Conservation (phyloP, 2,797 vertebrate species). For the Lagorchestes hirsutus region DNA sequence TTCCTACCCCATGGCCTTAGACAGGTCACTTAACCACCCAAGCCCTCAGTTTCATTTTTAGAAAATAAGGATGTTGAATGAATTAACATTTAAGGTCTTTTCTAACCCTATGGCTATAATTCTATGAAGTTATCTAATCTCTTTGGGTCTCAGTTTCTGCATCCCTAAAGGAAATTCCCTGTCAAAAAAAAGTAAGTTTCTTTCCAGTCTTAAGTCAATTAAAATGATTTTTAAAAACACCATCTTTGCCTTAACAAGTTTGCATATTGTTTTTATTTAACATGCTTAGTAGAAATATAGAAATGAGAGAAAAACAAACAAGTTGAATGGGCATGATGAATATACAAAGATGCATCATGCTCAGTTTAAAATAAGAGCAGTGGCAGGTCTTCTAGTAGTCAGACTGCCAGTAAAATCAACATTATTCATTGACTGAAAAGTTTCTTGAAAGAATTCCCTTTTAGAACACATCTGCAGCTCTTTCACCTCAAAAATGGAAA, state of each 20-base stretch:
- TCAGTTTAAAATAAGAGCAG: background rate
- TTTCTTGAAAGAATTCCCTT: slow-evolving; percentile 12
- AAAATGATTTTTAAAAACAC: background rate
- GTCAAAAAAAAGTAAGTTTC: background rate
- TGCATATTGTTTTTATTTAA: slow-evolving; percentile 46
- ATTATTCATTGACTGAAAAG: background rate
- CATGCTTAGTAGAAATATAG: slow-evolving; percentile 31
- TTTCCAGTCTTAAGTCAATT: background rate
- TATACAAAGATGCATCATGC: background rate
- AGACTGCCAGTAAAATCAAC: background rate
- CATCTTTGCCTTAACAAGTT: slow-evolving; percentile 9
- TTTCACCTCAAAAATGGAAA: slow-evolving; percentile 26
- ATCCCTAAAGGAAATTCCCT: background rate
- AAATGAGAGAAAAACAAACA: slow-evolving; percentile 43
- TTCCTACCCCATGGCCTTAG: background rate
- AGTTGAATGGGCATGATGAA: slow-evolving; percentile 23
- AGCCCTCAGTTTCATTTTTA: background rate
- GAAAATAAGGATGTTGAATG: background rate
- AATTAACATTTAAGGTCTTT: background rate
- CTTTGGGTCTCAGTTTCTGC: background rate
- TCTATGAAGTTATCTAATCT: background rate
- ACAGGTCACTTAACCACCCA: background rate
- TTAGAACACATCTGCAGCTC: slow-evolving; percentile 11
- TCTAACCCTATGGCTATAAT: background rate
- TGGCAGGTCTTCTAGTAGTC: background rate